A percentile compares a stretch with the other conserved stretches of the same genome.
phyloP scores from a whole-genome alignment of 2,888 invertebrate genomes.

The Arge pagana region DNA sequence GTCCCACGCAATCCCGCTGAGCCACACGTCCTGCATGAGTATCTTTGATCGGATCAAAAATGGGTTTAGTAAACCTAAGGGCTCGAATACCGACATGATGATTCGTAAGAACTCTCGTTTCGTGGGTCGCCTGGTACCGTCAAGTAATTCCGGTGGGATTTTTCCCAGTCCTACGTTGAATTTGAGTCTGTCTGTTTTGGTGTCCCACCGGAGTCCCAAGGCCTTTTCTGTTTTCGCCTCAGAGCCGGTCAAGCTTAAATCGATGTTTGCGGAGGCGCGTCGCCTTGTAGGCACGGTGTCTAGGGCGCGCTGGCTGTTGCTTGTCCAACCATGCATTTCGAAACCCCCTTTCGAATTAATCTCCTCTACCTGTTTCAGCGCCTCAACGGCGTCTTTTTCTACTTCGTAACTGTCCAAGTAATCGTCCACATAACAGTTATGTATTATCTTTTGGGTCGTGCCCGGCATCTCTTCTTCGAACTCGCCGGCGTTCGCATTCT shows the following conservation, averaged over 20 bases:
- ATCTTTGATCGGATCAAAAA: constrained; percentile 26
- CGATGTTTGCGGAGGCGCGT: too few species aligned
- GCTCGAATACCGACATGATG: constrained; percentile 44
- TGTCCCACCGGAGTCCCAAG: constrained; percentile 33
- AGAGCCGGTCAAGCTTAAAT: too few species aligned
- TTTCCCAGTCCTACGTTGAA: constrained; percentile 28
- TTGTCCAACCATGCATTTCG: constrained; percentile 32
- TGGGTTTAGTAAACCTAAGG: constrained; percentile 37
- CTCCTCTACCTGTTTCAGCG: constrained; percentile 27
- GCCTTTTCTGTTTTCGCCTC: neutral
- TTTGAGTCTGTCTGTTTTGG: constrained; percentile 27
- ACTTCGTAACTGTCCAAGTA: constrained; percentile 38
- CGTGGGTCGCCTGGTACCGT: constrained; percentile 27
- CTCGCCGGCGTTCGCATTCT: constrained; percentile 36
- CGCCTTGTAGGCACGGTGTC: neutral
- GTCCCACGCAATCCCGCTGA: constrained; percentile 10
- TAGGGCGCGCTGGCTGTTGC: constrained; percentile 20
- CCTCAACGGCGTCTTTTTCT: constrained; percentile 26
- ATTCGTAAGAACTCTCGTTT: constrained; percentile 32
- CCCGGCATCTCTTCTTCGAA: constrained; percentile 28
- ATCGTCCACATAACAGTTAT: constrained; percentile 42
- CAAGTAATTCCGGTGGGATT: constrained; percentile 25
- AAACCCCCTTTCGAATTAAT: constrained; percentile 31
- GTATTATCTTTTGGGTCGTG: constrained; percentile 35
- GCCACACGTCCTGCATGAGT: constrained; percentile 3